Conservation (phyloP, 2,888 invertebrate species). For the Escarpia spicata region DNA sequence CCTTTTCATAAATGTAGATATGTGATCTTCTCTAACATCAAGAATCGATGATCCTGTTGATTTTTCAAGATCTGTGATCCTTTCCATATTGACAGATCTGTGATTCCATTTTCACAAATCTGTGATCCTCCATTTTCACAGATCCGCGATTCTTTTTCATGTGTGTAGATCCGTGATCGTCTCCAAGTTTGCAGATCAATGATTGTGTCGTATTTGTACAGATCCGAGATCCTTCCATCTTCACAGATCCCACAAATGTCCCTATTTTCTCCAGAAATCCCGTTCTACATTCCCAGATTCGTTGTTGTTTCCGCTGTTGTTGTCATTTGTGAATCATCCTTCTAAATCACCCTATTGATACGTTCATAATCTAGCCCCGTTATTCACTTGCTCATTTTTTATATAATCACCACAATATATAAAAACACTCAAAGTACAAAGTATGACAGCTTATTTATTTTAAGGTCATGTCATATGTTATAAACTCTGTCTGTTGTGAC, state of each 20-base stretch:
- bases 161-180: neutral
- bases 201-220: neutral
- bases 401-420: neutral
- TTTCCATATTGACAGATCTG: neutral
- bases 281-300: neutral
- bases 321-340: too few relatives aligned
- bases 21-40: neutral
- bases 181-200: neutral
- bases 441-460: too few relatives aligned
- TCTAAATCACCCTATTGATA: neutral
- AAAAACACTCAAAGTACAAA: neutral
- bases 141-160: neutral
- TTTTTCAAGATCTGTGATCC: neutral
- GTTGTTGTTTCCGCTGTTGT: neutral
- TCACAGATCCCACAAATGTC: neutral
- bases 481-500: too few relatives aligned
- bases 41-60: too few relatives aligned
- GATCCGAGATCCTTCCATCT: neutral
- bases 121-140: neutral
- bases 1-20: neutral
- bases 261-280: neutral
- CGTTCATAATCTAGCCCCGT: neutral
- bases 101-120: neutral
- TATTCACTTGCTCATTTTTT: neutral
- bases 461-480: too few relatives aligned